These are phyloP conservation scores for Lutjanus campechanus DNA, from an alignment of 2,797 vertebrate genomes.

Conservation along the genomic window DNA sequence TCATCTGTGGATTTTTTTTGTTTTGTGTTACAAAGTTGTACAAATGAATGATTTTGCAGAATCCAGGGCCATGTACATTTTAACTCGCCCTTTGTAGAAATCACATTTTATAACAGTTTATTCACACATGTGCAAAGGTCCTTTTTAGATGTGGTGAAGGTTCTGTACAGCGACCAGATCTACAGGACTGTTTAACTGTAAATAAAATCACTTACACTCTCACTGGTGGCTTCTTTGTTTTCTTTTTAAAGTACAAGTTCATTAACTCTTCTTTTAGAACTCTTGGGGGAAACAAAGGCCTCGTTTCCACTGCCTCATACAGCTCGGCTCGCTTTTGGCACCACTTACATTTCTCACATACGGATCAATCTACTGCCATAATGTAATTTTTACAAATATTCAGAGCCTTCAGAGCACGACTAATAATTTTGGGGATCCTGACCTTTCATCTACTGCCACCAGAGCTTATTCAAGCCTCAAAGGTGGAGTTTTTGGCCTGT, in stretches of 20 bases:
- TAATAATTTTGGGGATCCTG: too few species aligned
- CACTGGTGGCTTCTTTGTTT: slow-evolving; percentile 11
- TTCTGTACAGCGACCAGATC: slow-evolving; percentile 63
- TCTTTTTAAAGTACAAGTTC: background rate
- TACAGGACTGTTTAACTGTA: slow-evolving; percentile 75
- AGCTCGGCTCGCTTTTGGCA: too few species aligned
- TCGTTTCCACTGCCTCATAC: too few species aligned
- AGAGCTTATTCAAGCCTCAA: too few species aligned
- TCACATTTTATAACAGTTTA: slow-evolving; percentile 73
- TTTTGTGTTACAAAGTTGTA: slow-evolving; percentile 48
- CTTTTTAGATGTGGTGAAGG: slow-evolving; percentile 69
- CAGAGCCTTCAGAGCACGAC: too few species aligned
- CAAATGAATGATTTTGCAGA: slow-evolving; percentile 56
- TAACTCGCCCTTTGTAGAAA: slow-evolving; percentile 59
- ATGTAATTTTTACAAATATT: too few species aligned
- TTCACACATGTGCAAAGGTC: slow-evolving; percentile 53
- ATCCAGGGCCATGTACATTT: slow-evolving; percentile 65
- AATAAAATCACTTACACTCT: slow-evolving; percentile 81
- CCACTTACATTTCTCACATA: too few species aligned
- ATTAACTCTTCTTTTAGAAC: too few species aligned
- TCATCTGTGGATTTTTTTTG: slow-evolving; percentile 48
- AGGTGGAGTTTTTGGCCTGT: too few species aligned
- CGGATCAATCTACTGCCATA: too few species aligned
- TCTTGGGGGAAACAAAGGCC: too few species aligned
- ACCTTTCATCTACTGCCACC: too few species aligned